Conservation (phyloP, 1,140 invertebrate species). For the Ostrea denselamellosa region DNA sequence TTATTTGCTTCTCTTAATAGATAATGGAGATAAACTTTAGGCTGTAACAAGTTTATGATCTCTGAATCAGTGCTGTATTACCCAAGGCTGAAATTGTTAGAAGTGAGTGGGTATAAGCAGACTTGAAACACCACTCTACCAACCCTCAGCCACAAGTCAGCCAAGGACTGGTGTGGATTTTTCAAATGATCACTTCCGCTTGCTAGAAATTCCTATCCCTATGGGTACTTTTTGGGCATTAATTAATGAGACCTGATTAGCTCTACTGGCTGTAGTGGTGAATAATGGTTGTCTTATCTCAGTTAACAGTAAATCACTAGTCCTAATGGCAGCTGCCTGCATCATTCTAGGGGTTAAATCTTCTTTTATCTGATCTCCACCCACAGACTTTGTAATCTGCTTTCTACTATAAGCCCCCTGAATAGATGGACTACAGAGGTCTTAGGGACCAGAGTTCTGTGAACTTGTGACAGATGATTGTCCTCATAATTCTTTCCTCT, state of each 20-base stretch:
- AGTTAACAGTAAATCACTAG: neutral
- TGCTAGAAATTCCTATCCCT: neutral
- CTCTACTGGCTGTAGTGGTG: neutral
- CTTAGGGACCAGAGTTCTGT: no score
- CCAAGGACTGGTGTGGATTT: neutral
- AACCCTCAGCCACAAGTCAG: neutral
- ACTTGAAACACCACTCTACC: neutral
- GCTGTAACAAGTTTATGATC: neutral
- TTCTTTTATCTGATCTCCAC: constrained; percentile 3
- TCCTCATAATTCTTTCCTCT: no score
- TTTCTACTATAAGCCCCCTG: neutral
- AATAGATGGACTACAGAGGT: neutral
- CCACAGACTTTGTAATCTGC: constrained; percentile 1
- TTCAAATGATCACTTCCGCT: neutral
- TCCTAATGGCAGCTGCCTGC: neutral
- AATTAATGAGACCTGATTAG: neutral
- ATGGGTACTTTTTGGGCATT: neutral
- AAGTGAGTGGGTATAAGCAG: neutral
- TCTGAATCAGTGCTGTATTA: constrained; percentile 1
- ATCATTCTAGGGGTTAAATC: constrained; percentile 23
- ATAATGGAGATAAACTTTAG: neutral
- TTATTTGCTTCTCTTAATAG: neutral
- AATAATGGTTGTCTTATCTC: neutral
- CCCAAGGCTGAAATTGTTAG: neutral
- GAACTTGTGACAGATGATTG: no score